Percentiles rank a stretch among this genome's conserved stretches.
Evolutionary conservation across 2,888 invertebrate genomes (phyloP).

Genomic region (Dugesia japonica): DNA sequence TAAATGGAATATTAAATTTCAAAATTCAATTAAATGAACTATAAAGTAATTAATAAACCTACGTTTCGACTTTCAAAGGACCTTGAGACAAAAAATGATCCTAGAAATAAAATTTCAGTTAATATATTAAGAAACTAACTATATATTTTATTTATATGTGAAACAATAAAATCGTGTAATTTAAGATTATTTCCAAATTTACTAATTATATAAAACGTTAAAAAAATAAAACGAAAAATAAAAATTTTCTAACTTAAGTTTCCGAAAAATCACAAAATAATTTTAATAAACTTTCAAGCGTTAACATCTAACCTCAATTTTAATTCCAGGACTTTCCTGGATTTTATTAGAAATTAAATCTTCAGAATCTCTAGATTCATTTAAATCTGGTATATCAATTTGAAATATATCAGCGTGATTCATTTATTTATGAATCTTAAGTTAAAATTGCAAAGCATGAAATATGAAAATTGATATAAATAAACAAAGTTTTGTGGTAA

Average conservation of each 20-base stretch:
- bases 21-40: no score
- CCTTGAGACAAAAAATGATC: slow-evolving; percentile 4
- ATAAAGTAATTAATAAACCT: neutral
- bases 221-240: no score
- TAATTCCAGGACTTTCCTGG: neutral
- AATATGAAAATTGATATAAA: neutral
- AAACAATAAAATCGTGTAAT: no score
- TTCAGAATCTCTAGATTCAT: neutral
- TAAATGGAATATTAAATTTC: no score
- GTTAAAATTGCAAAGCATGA: neutral
- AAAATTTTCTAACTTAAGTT: no score
- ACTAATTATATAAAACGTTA: no score
- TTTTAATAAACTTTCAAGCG: no score
- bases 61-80: neutral
- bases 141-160: no score
- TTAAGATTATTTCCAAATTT: no score
- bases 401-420: slow-evolving; percentile 20
- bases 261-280: no score
- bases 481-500: neutral
- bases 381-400: neutral
- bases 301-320: neutral
- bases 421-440: neutral
- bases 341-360: neutral
- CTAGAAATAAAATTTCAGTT: neutral
- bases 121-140: neutral